Evolutionary conservation across 2,113 vertebrate species (phyloP).

Genomic region (Indri indri): DNA sequence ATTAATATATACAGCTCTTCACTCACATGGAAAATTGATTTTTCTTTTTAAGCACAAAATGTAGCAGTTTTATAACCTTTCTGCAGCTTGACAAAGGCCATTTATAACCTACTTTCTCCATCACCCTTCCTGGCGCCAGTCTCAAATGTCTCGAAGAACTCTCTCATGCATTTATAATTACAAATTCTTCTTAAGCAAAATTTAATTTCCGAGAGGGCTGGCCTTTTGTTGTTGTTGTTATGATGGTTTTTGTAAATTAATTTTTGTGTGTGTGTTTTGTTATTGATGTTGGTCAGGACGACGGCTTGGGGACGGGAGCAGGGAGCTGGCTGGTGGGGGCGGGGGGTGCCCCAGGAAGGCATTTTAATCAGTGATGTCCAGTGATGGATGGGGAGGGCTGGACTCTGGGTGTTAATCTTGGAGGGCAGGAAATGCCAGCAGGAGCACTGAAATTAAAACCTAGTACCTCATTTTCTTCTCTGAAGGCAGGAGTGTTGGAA

Average conservation of each 20-base stretch:
- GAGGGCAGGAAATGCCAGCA: conserved; percentile 63
- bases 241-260: conserved; percentile 51
- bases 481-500: background rate
- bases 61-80: conserved; percentile 82
- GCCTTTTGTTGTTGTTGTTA: conserved; percentile 63
- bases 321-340: background rate
- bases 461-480: background rate
- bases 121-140: conserved; percentile 59
- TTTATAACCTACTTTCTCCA: conserved; percentile 81
- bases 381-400: conserved; percentile 67
- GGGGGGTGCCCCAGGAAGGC: background rate
- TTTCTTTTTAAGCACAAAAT: conserved; percentile 82
- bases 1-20: conserved; percentile 78
- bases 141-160: conserved; percentile 78
- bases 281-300: background rate
- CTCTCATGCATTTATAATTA: conserved; percentile 84
- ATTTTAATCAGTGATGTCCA: conserved; percentile 69
- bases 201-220: conserved; percentile 81
- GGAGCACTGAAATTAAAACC: conserved; percentile 67
- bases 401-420: conserved; percentile 74
- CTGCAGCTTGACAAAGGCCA: conserved; percentile 78
- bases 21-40: conserved; percentile 82
- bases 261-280: conserved; percentile 63
- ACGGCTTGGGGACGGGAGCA: background rate
- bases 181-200: conserved; percentile 70